phyloP scores from a whole-genome alignment of 2,113 vertebrate genomes.

The Barbus barbus region DNA sequence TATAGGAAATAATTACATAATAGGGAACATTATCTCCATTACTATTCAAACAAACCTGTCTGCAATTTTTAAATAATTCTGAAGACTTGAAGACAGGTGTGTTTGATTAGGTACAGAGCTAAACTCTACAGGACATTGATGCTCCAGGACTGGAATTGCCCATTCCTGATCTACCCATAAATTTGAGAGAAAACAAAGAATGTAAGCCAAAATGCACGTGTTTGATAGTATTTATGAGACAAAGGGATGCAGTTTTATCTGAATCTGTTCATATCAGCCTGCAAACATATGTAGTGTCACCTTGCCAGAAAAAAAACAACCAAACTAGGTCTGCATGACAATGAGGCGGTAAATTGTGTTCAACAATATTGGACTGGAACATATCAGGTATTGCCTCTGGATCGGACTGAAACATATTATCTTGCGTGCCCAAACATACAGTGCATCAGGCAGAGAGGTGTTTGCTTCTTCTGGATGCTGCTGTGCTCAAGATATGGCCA shows the following conservation, averaged over 20 bases:
- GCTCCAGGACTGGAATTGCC: neutral
- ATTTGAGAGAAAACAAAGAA: neutral
- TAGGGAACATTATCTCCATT: neutral
- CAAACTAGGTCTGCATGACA: conserved; percentile 19
- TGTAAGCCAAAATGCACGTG: neutral
- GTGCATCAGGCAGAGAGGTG: neutral
- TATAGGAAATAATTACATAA: no score
- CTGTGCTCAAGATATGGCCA: conserved; percentile 37
- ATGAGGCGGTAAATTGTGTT: conserved; percentile 32
- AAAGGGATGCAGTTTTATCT: neutral
- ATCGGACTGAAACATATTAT: conserved; percentile 7
- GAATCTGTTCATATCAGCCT: conserved; percentile 16
- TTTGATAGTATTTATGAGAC: neutral
- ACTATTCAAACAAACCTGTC: neutral
- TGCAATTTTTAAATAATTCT: neutral
- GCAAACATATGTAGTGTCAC: conserved; percentile 31
- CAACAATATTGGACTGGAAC: conserved; percentile 27
- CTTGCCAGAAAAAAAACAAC: conserved; percentile 31
- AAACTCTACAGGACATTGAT: neutral
- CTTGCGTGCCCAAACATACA: conserved; percentile 12
- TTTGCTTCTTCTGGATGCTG: conserved; percentile 25
- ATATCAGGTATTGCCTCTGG: conserved; percentile 19
- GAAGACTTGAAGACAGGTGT: neutral
- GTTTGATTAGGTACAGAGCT: neutral
- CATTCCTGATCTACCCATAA: neutral